Base-by-base conservation (phyloP, 2,113 vertebrate genomes). In the Mesitornis unicolor region DNA sequence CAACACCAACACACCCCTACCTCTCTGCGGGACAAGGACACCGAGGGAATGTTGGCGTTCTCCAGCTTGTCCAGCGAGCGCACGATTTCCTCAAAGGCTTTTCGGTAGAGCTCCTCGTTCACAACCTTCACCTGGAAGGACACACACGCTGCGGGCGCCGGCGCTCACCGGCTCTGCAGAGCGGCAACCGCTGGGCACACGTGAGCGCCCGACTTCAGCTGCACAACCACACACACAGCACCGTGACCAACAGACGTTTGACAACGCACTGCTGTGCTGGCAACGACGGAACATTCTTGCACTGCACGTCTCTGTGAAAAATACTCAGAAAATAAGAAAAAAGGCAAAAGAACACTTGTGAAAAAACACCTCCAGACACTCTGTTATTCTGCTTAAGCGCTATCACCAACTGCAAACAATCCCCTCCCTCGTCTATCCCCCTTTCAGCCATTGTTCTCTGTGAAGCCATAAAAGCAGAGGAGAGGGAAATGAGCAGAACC, bases 31-130 rank as follows among this genome's bases (percentile, higher is more conserved):
- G 99, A 99, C 28, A 99, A 96, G 0, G 98, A 98, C 74, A 99
- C 99, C 2, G 99, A 99, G 31, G 99, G 99, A 95, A 99, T 99
- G 92, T 98, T 99, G 87, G 99, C 99, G 25, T 99, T 99, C 97
- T 99, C 99, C 99, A 99, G 97, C 96, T 99, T 99, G 84, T 99
- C 99, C 91, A 99, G 95, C 57, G 98, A 98, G 47, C 99, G 98
- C 31, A 99, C 99, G 9, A 99, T 99, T 78, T 99, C 99, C 94
- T 99, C 99, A 96, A 99, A 99, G 7, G 98, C 98, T 93, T 98
- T 99, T 94, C 99, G 98, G 64, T 99, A 99, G 13, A 97, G 96
- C 33, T 99, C 98, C 47, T 98, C 97, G 35, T 99, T 98, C 88
- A 99, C 93, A 53, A 99, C 98, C 95, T 98, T 99, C 95, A 99